A percentile compares a stretch with the other conserved stretches of the same genome.
phyloP scores from a whole-genome alignment of 2,113 vertebrate species.

The Ornithorhynchus anatinus region DNA sequence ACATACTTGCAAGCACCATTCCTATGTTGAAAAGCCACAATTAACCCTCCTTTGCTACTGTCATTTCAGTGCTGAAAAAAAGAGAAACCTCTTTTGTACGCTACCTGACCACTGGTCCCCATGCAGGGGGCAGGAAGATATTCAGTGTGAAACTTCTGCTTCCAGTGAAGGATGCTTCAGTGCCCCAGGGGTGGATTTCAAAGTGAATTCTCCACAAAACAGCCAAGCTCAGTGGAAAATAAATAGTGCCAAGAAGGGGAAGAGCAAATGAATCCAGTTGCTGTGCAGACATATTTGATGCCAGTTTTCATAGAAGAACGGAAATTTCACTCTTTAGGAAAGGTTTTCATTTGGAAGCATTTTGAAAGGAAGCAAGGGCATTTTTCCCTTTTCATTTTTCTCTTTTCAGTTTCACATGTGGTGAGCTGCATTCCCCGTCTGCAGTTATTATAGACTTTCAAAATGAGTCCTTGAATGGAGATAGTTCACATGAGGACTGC shows the following conservation, averaged over 20 bases:
- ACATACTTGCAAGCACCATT: no score
- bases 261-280: background rate
- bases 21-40: constrained; percentile 11
- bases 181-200: background rate
- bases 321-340: background rate
- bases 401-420: background rate
- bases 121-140: no score
- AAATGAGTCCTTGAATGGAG: no score
- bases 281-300: background rate
- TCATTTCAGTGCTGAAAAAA: constrained; percentile 41
- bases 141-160: background rate
- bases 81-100: no score
- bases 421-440: background rate
- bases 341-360: background rate
- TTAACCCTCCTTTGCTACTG: constrained; percentile 30
- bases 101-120: no score
- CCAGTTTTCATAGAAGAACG: background rate
- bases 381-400: no score
- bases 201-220: background rate
- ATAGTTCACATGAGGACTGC: no score
- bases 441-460: background rate
- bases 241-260: background rate
- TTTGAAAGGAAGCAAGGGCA: background rate
- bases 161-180: background rate
- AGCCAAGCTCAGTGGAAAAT: background rate